phyloP scores from a whole-genome alignment of 2,888 invertebrate genomes.

The Ormyrus pomaceus region DNA sequence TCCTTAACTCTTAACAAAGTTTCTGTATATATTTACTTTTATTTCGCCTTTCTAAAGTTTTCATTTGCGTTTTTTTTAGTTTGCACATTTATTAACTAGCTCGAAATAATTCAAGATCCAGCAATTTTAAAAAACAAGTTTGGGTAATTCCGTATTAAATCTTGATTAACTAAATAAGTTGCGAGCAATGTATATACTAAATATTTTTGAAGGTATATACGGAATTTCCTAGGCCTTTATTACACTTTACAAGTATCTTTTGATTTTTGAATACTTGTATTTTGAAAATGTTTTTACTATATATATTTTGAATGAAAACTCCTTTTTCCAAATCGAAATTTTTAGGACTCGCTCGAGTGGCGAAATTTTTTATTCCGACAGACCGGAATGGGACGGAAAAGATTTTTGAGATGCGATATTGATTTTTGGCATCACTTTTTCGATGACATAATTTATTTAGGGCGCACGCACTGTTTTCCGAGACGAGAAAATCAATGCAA shows the following conservation, averaged over 20 bases:
- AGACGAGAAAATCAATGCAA: too few relatives aligned
- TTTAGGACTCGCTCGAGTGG: background rate
- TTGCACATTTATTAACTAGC: slow-evolving; percentile 19
- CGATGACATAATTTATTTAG: too few relatives aligned
- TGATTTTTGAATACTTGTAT: slow-evolving; percentile 5
- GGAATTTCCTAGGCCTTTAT: slow-evolving; percentile 53
- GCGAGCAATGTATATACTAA: slow-evolving; percentile 47
- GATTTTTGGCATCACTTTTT: too few relatives aligned
- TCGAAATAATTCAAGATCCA: slow-evolving; percentile 39
- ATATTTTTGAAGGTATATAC: slow-evolving; percentile 57
- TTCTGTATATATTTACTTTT: background rate
- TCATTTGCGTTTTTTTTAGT: slow-evolving; percentile 33
- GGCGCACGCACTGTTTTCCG: too few relatives aligned
- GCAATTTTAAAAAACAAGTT: slow-evolving; percentile 1
- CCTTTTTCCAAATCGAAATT: background rate
- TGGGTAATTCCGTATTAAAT: slow-evolving; percentile 58
- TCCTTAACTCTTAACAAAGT: slow-evolving; percentile 16
- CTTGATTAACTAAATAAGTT: slow-evolving; percentile 6
- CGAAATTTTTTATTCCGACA: slow-evolving; percentile 1
- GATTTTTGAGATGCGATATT: too few relatives aligned
- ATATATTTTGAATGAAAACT: slow-evolving; percentile 4
- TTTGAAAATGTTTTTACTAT: background rate
- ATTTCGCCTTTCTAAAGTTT: slow-evolving; percentile 21
- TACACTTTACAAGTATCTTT: slow-evolving; percentile 6
- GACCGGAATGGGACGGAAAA: background rate